Percentiles rank a stretch among this genome's conserved stretches.
Conservation (phyloP, 2,113 vertebrate genomes). For the Catharus fuscescens region DNA sequence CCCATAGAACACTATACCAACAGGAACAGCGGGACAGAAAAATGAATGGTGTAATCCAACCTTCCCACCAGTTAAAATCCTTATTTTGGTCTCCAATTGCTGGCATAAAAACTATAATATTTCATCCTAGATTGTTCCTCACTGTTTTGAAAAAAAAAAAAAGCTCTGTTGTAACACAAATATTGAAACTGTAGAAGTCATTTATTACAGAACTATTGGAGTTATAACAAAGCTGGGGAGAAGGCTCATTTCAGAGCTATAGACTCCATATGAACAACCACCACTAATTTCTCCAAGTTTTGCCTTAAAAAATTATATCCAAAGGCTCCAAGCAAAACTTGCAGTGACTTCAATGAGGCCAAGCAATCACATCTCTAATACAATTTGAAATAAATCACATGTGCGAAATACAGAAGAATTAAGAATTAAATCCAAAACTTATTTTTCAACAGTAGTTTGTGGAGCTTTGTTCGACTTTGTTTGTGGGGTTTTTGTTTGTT, state of each 20-base stretch:
- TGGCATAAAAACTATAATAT: not conserved
- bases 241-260: not conserved
- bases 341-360: not conserved
- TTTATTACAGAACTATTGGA: not conserved
- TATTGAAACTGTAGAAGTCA: not conserved
- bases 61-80: not conserved
- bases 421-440: not conserved
- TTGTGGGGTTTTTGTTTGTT: not conserved
- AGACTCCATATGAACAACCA: not conserved
- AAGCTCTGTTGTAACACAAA: not conserved
- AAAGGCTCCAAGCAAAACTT: not conserved
- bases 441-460: not conserved
- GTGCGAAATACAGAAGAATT: not conserved
- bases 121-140: not conserved
- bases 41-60: not conserved
- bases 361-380: not conserved
- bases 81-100: not conserved
- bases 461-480: not conserved
- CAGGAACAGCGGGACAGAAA: not conserved
- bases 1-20: not conserved
- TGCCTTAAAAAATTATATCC: not conserved
- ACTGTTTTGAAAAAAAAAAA: not conserved
- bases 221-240: not conserved
- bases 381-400: not conserved
- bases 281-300: not conserved